Evolutionary conservation across 2,797 vertebrate genomes (phyloP).

Genomic region (Epinephelus awoara): DNA sequence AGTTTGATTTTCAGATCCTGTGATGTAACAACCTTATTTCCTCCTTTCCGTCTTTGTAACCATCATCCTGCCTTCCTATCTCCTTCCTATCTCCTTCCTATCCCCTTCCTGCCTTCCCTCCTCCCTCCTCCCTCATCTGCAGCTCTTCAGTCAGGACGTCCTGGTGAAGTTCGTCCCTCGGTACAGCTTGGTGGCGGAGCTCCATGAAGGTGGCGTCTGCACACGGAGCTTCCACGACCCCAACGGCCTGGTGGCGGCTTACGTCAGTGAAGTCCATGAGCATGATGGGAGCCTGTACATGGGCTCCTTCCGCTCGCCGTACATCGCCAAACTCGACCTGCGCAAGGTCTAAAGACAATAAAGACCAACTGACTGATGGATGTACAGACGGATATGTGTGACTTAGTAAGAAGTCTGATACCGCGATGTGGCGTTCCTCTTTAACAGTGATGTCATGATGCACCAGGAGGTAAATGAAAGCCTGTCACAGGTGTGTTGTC

Average conservation of each 20-base stretch:
- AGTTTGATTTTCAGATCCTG: too few relatives aligned
- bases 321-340: conserved; percentile 91
- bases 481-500: background rate
- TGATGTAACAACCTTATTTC: too few relatives aligned
- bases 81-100: background rate
- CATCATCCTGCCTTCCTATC: too few relatives aligned
- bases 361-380: accelerated
- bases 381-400: background rate
- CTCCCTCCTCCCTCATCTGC: background rate
- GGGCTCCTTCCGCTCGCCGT: conserved; percentile 93
- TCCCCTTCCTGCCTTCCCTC: background rate
- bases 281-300: conserved; percentile 91
- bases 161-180: conserved; percentile 92
- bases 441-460: background rate
- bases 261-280: conserved; percentile 93
- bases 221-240: conserved; percentile 95
- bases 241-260: conserved; percentile 85
- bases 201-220: conserved; percentile 92
- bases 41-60: too few relatives aligned
- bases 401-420: background rate
- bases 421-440: too few relatives aligned
- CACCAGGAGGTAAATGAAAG: background rate
- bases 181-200: conserved; percentile 93
- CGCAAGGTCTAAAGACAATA: conserved; percentile 72
- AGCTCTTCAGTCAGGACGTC: conserved; percentile 93